Base-by-base conservation (phyloP, 2,888 invertebrate genomes). In the Dendrolimus houi region DNA sequence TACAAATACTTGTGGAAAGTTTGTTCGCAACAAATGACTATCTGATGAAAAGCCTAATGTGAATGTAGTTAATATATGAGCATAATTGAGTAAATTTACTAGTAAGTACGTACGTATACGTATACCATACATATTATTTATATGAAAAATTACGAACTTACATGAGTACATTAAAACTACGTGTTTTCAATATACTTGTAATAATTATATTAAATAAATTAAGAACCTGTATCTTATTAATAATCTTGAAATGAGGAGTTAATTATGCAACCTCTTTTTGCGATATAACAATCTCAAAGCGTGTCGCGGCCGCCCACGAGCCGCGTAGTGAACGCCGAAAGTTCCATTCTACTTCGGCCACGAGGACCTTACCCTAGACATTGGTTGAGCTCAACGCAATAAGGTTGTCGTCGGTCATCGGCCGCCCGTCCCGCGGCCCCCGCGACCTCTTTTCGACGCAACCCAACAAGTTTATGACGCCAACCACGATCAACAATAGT, bases 321-420 rank as follows among this genome's bases (percentile, higher is more conserved):
- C 72, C 71, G 64, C 62, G 66, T 63, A 71, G 67, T 64, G 69
- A 72, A 70, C 65, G 68, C 57, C 63, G 64, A 73, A 73, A 75
- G 71, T 72, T 67, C 70, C 75, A 79, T 76, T 79, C 80, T 69
- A 79, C 75, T 80, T 83, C 64, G 72, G 69, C 70, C 72, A 74
- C 75, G 79, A 80, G 83, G 79, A 85, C 85, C 85, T 87, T 87
- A 85, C 78, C 85, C 87, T 87, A 87, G 87, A 87, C 87, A 85
- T 85, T 84, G 84, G 81, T 73, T 72, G 71, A 67, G 66, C 67
- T 66, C 65, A 65, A 71, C 76, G 81, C 79, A 79, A 79, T 84
- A 80, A 86, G 83, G 81, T 78, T 83, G 83, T 75, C 81, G 73
- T 67, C 87, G 88, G 87, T 87, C 86, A 85, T 83, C 85, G 85